Evolutionary conservation across 2,797 vertebrate genomes (phyloP), one percentile per base, ranked within the genome.

Genomic region (Rhinatrema bivittatum): DNA sequence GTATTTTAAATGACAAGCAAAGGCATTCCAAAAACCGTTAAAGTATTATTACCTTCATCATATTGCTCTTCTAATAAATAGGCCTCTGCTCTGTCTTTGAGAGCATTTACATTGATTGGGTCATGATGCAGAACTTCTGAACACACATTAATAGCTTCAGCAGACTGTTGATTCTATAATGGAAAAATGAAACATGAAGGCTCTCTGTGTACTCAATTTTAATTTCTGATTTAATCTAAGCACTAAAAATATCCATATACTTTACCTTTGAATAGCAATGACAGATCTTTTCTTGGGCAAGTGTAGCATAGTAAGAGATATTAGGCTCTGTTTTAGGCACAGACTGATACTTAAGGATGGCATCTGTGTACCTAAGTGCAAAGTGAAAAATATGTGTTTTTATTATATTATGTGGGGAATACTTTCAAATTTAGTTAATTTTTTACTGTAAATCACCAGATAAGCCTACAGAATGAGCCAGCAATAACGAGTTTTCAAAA

Each of bases 211-310:
- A 20, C 11, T 10, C 11, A 7, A 26, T 15, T 5, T 14, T 15
- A 16, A n/a, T 18, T 14, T 16, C 14, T 21, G 25, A 13, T 19
- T 5, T n/a, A 5, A 37, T 28, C 24, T 25, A 10, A 5, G 9
- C 31, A 38, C 33, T 7, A 23, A 12, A 46, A 13, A 4, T 4
- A 32, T n/a, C 17, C 39, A 18, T 16, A 23, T 25, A 40, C 47
- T 44, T 66, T 72, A 98, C 96, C 85, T 91, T 90, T 5, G 88
- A 78, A 24, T 93, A 79, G 10, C 93, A 93, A 42, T 98, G 91
- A 50, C 96, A 99, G 52, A 94, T 91, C 39, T 94, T 87, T 63
- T 94, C 88, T 68, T 92, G 92, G 57, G 93, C 91, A n/a, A 87
- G 79, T 23, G 79, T 43, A 22, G 78, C 60, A 43, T 93, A 96